A percentile compares a stretch with the other conserved stretches of the same genome.
These are phyloP conservation scores for Incurvaria masculella DNA, from an alignment of 2,888 invertebrate species.

Conservation along the genomic window DNA sequence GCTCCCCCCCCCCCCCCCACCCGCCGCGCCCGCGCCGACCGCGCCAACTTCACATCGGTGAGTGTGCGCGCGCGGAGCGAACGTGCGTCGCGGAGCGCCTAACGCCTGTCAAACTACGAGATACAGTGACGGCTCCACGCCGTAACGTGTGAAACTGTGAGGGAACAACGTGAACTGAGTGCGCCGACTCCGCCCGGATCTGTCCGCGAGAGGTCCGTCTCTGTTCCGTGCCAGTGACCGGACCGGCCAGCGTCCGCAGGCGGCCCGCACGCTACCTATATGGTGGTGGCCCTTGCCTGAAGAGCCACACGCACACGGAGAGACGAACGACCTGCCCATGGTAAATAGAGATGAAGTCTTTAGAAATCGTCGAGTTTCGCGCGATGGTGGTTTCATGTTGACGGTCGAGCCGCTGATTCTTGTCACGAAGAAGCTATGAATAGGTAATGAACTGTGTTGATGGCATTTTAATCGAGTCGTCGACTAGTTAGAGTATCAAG, in stretches of 20 bases:
- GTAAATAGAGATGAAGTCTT: background rate
- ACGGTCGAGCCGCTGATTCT: background rate
- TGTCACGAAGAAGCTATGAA: background rate
- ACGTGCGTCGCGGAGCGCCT: slow-evolving; percentile 28
- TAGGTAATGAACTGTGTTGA: background rate
- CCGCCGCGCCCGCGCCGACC: slow-evolving; percentile 13
- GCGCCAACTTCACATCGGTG: slow-evolving; percentile 53
- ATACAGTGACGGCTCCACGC: no score
- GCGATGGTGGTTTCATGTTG: background rate
- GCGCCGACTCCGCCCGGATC: no score
- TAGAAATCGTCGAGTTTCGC: background rate
- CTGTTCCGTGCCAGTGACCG: slow-evolving; percentile 46
- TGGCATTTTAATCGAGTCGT: background rate
- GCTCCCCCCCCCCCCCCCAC: background rate
- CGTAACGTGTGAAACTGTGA: background rate
- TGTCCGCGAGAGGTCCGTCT: no score
- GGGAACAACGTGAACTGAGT: background rate
- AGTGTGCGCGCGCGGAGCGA: slow-evolving; percentile 53
- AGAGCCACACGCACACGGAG: background rate
- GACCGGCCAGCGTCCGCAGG: slow-evolving; percentile 24
- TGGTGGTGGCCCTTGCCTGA: slow-evolving; percentile 42
- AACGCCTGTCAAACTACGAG: background rate
- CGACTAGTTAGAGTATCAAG: background rate
- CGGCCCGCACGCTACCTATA: slow-evolving; percentile 25
- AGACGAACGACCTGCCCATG: background rate